phyloP scores from a whole-genome alignment of 1,140 invertebrate species.

The Caerostris extrusa region DNA sequence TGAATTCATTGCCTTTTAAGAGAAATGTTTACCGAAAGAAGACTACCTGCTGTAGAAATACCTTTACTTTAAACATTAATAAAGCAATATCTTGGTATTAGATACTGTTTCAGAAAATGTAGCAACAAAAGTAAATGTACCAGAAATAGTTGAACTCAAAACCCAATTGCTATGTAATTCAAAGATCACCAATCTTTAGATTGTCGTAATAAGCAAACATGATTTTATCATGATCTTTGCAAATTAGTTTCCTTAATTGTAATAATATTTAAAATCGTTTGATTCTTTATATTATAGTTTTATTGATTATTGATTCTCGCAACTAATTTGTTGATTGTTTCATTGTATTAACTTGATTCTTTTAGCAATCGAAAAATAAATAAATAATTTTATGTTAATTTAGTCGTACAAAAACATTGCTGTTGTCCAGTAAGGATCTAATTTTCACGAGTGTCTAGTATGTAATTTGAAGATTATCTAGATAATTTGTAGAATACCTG shows the following conservation, averaged over 20 bases:
- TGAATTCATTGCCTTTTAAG: slow-evolving; percentile 70
- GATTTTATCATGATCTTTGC: no score
- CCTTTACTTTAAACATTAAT: slow-evolving; percentile 60
- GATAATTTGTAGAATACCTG: neutral
- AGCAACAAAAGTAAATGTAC: slow-evolving; percentile 13
- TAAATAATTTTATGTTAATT: slow-evolving; percentile 43
- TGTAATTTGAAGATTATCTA: neutral
- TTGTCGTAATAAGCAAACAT: slow-evolving; percentile 18
- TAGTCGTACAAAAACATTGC: neutral
- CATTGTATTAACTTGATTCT: slow-evolving; percentile 52
- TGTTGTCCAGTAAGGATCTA: neutral
- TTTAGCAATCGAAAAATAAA: slow-evolving; percentile 44
- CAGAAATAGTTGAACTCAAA: slow-evolving; percentile 32
- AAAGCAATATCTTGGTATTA: slow-evolving; percentile 63
- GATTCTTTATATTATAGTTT: no score
- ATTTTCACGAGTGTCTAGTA: slow-evolving; percentile 24
- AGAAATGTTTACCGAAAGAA: slow-evolving; percentile 75
- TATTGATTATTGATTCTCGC: neutral
- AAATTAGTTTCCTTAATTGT: no score
- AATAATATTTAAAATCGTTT: no score
- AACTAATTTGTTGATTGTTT: slow-evolving; percentile 52
- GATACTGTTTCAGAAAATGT: slow-evolving; percentile 68
- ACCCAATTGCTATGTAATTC: slow-evolving; percentile 53
- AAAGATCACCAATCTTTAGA: slow-evolving; percentile 51
- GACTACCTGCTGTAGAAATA: slow-evolving; percentile 68